These are phyloP conservation scores for Batillaria attramentaria DNA, from an alignment of 1,140 invertebrate genomes.

Conservation along the genomic window DNA sequence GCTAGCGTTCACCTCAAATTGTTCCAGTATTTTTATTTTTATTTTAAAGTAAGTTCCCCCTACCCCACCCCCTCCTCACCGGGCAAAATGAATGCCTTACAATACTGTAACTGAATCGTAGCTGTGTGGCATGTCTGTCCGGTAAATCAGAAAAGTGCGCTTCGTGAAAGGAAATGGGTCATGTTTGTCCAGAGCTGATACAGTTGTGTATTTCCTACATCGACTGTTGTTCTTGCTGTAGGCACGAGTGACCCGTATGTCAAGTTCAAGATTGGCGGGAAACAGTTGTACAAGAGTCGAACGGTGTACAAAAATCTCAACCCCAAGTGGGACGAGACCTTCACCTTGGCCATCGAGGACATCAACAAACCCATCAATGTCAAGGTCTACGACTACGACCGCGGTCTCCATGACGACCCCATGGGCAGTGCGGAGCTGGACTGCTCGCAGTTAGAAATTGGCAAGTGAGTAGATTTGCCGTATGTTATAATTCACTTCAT, in stretches of 20 bases:
- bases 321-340: conserved; percentile 74
- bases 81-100: too few relatives aligned
- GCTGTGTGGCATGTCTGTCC: too few relatives aligned
- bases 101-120: too few relatives aligned
- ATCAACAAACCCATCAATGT: conserved; percentile 82
- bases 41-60: too few relatives aligned
- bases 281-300: conserved; percentile 71
- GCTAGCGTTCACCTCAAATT: too few relatives aligned
- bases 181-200: too few relatives aligned
- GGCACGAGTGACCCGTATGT: conserved; percentile 75
- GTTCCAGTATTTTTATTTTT: too few relatives aligned
- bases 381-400: conserved; percentile 98
- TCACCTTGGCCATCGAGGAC: conserved; percentile 69
- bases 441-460: conserved; percentile 86
- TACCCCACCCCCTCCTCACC: too few relatives aligned
- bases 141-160: too few relatives aligned
- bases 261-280: conserved; percentile 72
- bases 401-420: conserved; percentile 96
- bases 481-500: too few relatives aligned
- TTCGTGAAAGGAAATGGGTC: too few relatives aligned
- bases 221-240: conserved; percentile 51
- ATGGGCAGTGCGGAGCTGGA: conserved; percentile 94
- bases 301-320: conserved; percentile 74
- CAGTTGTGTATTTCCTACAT: too few relatives aligned
- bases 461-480: conserved; percentile 80